Evolutionary conservation across 2,113 vertebrate genomes (phyloP).

Genomic region (Fulmarus glacialis): DNA sequence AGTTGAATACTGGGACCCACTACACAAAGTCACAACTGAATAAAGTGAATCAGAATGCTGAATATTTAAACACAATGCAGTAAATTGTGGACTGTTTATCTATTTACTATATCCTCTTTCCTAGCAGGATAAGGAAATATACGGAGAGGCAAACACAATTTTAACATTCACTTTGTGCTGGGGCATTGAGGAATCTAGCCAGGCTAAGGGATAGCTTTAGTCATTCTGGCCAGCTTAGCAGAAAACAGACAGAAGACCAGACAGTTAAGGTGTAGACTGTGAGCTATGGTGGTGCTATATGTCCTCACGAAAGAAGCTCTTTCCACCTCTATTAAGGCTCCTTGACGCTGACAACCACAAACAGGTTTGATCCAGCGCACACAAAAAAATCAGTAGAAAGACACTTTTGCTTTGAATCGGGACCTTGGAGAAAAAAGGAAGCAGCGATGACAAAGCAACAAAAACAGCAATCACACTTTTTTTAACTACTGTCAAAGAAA

Average conservation of each 20-base stretch:
- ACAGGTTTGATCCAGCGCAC: background rate
- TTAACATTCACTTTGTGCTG: background rate
- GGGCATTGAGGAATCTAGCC: background rate
- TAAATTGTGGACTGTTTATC: background rate
- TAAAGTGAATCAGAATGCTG: background rate
- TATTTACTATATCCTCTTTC: background rate
- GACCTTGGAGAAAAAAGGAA: background rate
- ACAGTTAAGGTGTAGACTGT: no score
- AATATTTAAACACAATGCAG: background rate
- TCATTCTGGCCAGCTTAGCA: background rate
- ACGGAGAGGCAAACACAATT: background rate
- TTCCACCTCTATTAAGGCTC: background rate
- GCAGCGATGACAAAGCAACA: background rate
- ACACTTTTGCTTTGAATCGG: background rate
- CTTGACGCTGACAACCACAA: background rate
- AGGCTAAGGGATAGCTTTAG: background rate
- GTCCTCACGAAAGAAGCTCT: background rate
- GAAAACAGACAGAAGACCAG: background rate
- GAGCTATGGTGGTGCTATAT: background rate
- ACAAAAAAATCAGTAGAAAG: fast-evolving
- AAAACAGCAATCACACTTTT: background rate
- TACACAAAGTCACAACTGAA: background rate
- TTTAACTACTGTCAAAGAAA: background rate
- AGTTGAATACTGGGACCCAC: background rate
- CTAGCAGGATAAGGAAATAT: background rate